phyloP scores from a whole-genome alignment of 2,797 vertebrate species.

The Kryptolebias ocellatus region DNA sequence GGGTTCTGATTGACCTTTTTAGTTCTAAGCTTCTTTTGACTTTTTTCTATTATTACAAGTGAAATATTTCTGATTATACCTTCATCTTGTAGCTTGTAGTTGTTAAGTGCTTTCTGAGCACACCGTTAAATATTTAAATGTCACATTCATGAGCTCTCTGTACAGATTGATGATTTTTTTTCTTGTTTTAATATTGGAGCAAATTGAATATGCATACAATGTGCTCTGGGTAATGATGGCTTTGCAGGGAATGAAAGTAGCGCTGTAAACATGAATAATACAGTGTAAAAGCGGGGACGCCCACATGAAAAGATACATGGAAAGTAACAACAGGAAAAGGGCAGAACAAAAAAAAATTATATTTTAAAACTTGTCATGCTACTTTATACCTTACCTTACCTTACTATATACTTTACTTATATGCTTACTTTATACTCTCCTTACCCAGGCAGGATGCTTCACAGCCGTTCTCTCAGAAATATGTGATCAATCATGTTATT shows the following conservation, averaged over 20 bases:
- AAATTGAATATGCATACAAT: conserved; percentile 51
- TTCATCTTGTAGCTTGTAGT: conserved; percentile 22
- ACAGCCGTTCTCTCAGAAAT: neutral
- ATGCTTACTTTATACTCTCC: neutral
- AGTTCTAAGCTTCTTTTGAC: conserved; percentile 28
- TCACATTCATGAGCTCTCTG: conserved; percentile 28
- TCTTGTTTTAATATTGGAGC: conserved; percentile 59
- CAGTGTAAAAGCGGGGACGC: neutral
- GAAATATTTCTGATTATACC: conserved; percentile 41
- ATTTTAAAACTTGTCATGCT: neutral
- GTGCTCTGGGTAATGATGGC: conserved; percentile 56
- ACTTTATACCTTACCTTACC: neutral
- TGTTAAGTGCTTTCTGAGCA: conserved; percentile 54
- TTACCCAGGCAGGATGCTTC: neutral
- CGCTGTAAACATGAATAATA: conserved; percentile 56
- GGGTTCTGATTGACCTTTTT: conserved; percentile 40
- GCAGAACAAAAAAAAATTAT: neutral
- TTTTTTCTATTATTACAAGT: conserved; percentile 27
- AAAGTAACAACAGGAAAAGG: neutral
- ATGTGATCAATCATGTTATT: neutral
- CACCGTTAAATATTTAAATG: conserved; percentile 48
- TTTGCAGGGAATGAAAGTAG: conserved; percentile 41
- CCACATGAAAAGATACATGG: conserved; percentile 15
- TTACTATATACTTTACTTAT: too few relatives aligned
- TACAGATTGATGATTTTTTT: conserved; percentile 62